Evolutionary conservation across 1,140 invertebrate species (phyloP), one percentile per base, ranked within the genome.

Genomic region (Lasaia peninsularis): DNA sequence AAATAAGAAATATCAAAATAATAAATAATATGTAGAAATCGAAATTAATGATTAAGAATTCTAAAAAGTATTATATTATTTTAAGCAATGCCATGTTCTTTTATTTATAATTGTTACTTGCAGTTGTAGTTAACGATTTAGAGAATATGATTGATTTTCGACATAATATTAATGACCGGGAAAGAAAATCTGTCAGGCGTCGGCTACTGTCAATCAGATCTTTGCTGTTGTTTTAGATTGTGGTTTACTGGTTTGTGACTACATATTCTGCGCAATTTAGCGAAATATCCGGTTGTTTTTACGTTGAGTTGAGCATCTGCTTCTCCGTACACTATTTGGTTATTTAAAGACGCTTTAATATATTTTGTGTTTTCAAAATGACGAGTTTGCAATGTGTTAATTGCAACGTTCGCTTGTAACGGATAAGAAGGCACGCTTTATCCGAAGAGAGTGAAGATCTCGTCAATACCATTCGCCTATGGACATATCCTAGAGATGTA

Each of bases 401-500:
- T 56, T 61, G 59, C 49, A 56, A 61, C 37, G 49, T 61, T 37
- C 59, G 33, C 10, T 33, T 61, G 33, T 28, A 9, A 10, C 40
- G 59, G n/a, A 18, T 56, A 16, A 61, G 59, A 35, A 44, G 53
- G 24, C 59, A 61, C 49, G 44, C 34, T 32, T 35, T 61, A 32
- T 21, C 10, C 8, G 49, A 56, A n/a, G 52, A 56, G 59, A 61
- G 52, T 56, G 52, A 60, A 51, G 48, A 37, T 10, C 16, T 60
- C 6, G 24, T 55, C 11, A 56, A 56, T 52, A 55, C 32, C 11
- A 56, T 60, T 52, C 58, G 52, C 20, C 48, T 60, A 2, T 60
- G 58, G 58, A 60, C 32, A 37, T 60, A 55, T 60, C 58, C 58
- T 11, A 50, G 58, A 60, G 31, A 56, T 55, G 58, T 56, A 55